A percentile compares a stretch with the other conserved stretches of the same genome.
These are phyloP conservation scores for Chrysaora quinquecirrha DNA, from an alignment of 30 jellyfish, hydroid and myxozoan genomes.

Conservation along the genomic window DNA sequence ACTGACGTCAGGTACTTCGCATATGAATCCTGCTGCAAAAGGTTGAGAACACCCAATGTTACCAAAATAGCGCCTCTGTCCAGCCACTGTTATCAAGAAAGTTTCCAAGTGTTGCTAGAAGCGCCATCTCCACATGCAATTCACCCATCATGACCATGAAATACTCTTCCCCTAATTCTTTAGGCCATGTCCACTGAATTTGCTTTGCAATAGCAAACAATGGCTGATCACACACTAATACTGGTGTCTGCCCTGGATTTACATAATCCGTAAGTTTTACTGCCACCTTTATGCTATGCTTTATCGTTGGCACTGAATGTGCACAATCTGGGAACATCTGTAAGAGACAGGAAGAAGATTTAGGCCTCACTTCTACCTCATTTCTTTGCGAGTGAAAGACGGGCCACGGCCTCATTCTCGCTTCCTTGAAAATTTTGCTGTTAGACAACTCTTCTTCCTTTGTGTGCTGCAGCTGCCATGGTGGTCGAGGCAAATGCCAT, in stretches of 20 bases:
- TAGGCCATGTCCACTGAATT: slow-evolving; percentile 55
- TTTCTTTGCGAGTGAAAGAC: slow-evolving; percentile 8
- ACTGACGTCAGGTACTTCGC: slow-evolving; percentile 3
- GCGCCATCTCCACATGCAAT: slow-evolving; percentile 31
- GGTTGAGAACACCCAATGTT: no score
- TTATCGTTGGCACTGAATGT: slow-evolving; percentile 43
- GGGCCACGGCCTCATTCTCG: slow-evolving; percentile 30
- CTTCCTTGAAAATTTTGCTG: background rate
- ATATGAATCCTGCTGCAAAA: slow-evolving; percentile 21
- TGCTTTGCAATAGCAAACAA: slow-evolving; percentile 53
- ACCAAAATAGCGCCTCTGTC: slow-evolving; percentile 17
- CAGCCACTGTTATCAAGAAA: slow-evolving; percentile 43
- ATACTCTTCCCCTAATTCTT: background rate
- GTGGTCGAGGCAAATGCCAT: slow-evolving; percentile 7
- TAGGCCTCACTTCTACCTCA: slow-evolving; percentile 15
- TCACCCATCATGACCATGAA: slow-evolving; percentile 46
- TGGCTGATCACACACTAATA: slow-evolving; percentile 57
- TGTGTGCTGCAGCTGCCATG: slow-evolving; percentile 24
- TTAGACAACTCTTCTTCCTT: background rate
- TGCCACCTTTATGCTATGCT: slow-evolving; percentile 5
- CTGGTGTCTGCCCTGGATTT: slow-evolving; percentile 53
- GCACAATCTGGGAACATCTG: slow-evolving; percentile 55
- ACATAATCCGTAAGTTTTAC: slow-evolving; percentile 14
- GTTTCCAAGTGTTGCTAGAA: slow-evolving; percentile 26
- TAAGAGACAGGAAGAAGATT: slow-evolving; percentile 5